phyloP scores from a whole-genome alignment of 1,140 invertebrate species.

The Bombus fervidus region DNA sequence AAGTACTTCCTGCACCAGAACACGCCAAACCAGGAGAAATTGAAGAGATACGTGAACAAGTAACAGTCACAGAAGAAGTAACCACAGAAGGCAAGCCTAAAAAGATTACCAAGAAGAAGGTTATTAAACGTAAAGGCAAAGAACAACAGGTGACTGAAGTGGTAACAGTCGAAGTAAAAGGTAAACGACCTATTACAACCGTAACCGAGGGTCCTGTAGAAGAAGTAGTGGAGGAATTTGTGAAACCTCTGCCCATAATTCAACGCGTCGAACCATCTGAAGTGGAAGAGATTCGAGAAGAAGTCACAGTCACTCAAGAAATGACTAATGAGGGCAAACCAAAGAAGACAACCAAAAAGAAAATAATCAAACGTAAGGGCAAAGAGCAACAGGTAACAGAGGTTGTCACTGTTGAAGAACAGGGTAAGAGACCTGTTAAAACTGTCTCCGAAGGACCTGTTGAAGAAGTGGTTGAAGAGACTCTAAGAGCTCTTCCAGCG shows the following conservation, averaged over 20 bases:
- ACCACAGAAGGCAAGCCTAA: slow-evolving; percentile 76
- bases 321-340: slow-evolving; percentile 77
- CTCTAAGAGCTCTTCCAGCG: slow-evolving; percentile 32
- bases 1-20: background rate
- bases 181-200: slow-evolving; percentile 57
- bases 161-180: slow-evolving; percentile 72
- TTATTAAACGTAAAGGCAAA: slow-evolving; percentile 77
- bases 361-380: slow-evolving; percentile 54
- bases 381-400: slow-evolving; percentile 56
- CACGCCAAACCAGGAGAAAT: slow-evolving; percentile 47
- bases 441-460: slow-evolving; percentile 63
- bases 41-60: slow-evolving; percentile 69
- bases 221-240: slow-evolving; percentile 36
- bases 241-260: background rate
- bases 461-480: slow-evolving; percentile 65
- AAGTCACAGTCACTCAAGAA: slow-evolving; percentile 72
- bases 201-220: slow-evolving; percentile 25
- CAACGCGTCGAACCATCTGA: slow-evolving; percentile 55
- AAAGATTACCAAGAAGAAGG: slow-evolving; percentile 69
- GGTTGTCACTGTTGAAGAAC: slow-evolving; percentile 57
- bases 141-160: slow-evolving; percentile 72
- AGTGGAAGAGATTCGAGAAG: slow-evolving; percentile 73
- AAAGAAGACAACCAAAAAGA: slow-evolving; percentile 68
- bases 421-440: slow-evolving; percentile 39
- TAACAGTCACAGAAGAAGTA: slow-evolving; percentile 79